These are phyloP conservation scores for Strix aluco DNA, from an alignment of 2,113 vertebrate species.

Conservation along the genomic window DNA sequence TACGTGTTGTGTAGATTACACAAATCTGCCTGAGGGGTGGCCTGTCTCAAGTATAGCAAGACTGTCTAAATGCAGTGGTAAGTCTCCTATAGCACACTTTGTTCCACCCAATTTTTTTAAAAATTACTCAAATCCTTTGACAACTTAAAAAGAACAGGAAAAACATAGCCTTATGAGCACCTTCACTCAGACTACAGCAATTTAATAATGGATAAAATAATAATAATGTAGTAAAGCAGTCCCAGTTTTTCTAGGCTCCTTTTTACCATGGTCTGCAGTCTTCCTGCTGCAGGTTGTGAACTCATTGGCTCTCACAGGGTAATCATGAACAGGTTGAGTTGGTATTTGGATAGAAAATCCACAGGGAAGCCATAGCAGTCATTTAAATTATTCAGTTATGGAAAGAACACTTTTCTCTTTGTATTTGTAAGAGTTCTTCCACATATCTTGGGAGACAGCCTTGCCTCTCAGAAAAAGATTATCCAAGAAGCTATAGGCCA, in stretches of 20 bases:
- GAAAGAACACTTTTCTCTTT: background rate
- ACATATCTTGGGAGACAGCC: background rate
- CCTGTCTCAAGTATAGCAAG: background rate
- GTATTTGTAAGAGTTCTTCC: background rate
- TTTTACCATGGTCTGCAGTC: background rate
- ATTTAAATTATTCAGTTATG: background rate
- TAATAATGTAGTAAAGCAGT: background rate
- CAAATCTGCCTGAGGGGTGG: background rate
- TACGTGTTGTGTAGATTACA: background rate
- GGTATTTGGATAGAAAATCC: conserved; percentile 40
- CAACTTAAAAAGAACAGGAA: background rate
- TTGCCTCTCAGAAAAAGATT: background rate
- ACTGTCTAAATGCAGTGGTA: background rate
- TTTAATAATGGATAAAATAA: conserved; percentile 7
- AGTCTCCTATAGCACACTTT: background rate
- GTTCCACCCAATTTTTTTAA: background rate
- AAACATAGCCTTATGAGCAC: background rate
- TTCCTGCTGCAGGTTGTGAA: background rate
- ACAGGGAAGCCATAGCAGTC: background rate
- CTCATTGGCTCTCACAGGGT: background rate
- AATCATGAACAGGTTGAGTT: background rate
- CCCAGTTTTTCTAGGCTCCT: background rate
- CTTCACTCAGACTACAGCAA: background rate
- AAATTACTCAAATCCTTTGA: background rate
- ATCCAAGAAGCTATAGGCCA: background rate